Evolutionary conservation across 2,888 invertebrate species (phyloP).

Genomic region (Tineola bisselliella): DNA sequence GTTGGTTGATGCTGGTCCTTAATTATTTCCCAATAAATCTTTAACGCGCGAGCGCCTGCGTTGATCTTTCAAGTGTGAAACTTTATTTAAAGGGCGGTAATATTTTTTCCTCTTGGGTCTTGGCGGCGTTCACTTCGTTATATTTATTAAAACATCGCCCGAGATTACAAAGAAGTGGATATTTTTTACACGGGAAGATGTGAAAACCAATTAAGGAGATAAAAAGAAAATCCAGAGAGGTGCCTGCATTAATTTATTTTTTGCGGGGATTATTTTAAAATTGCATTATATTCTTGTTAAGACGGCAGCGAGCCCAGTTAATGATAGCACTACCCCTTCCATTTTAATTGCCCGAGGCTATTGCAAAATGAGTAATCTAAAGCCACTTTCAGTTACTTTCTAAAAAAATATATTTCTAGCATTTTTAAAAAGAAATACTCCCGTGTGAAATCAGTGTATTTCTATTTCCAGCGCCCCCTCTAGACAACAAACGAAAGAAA

Average conservation of each 20-base stretch:
- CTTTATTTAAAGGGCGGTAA: constrained; percentile 56
- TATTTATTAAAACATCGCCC: constrained; percentile 68
- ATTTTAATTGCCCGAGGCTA: constrained; percentile 65
- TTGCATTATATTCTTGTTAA: constrained; percentile 69
- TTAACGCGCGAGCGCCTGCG: constrained; percentile 45
- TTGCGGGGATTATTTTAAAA: constrained; percentile 68
- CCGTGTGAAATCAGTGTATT: not conserved
- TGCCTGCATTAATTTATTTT: constrained; percentile 68
- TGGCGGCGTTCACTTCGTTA: constrained; percentile 56
- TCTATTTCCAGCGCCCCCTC: not conserved
- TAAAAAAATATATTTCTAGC: not conserved
- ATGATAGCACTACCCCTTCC: constrained; percentile 66
- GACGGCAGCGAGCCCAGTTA: constrained; percentile 58
- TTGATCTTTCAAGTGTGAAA: constrained; percentile 66
- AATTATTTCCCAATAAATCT: constrained; percentile 64
- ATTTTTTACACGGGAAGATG: constrained; percentile 68
- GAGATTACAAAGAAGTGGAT: constrained; percentile 68
- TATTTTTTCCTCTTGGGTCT: constrained; percentile 52
- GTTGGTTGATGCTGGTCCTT: constrained; percentile 31
- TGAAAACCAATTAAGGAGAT: constrained; percentile 70
- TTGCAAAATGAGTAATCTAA: constrained; percentile 62
- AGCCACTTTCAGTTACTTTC: not conserved
- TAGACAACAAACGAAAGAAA: constrained; percentile 18
- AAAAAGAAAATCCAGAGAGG: constrained; percentile 66
- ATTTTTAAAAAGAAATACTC: not conserved